phyloP scores from a whole-genome alignment of 2,888 invertebrate genomes.

The Brassicogethes aeneus region DNA sequence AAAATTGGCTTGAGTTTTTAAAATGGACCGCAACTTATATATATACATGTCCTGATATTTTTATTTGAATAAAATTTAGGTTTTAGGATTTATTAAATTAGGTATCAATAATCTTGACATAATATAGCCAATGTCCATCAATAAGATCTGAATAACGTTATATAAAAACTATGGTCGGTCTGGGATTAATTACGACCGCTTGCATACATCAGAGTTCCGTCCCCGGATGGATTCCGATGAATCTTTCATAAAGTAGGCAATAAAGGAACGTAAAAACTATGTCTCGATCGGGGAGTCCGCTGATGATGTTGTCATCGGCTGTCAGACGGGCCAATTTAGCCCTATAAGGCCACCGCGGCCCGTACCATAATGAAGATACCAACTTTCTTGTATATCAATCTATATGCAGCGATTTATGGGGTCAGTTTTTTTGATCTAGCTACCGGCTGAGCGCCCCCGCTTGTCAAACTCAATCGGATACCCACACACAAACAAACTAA shows the following conservation, averaged over 20 bases:
- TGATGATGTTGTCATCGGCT: slow-evolving; percentile 42
- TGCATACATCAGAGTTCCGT: slow-evolving; percentile 26
- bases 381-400: slow-evolving; percentile 34
- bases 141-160: too few species aligned
- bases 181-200: slow-evolving; percentile 22
- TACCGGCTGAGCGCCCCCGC: slow-evolving; percentile 6
- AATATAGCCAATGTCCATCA: too few species aligned
- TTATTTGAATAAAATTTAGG: too few species aligned
- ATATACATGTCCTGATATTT: too few species aligned
- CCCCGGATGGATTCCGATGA: slow-evolving; percentile 20
- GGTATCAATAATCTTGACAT: too few species aligned
- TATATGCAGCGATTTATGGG: slow-evolving; percentile 7
- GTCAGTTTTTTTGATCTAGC: slow-evolving; percentile 1
- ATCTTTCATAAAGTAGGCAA: slow-evolving; percentile 32
- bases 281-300: slow-evolving; percentile 34
- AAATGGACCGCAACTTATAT: too few species aligned
- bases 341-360: slow-evolving; percentile 38
- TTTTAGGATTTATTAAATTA: too few species aligned
- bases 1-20: too few species aligned
- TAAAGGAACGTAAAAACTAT: slow-evolving; percentile 30
- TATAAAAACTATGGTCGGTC: too few species aligned
- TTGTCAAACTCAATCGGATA: not conserved
- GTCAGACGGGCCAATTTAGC: slow-evolving; percentile 40
- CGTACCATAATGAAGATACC: slow-evolving; percentile 41
- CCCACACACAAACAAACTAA: too few species aligned